Base-by-base conservation (phyloP, 2,113 vertebrate species). In the Marmota monax region DNA sequence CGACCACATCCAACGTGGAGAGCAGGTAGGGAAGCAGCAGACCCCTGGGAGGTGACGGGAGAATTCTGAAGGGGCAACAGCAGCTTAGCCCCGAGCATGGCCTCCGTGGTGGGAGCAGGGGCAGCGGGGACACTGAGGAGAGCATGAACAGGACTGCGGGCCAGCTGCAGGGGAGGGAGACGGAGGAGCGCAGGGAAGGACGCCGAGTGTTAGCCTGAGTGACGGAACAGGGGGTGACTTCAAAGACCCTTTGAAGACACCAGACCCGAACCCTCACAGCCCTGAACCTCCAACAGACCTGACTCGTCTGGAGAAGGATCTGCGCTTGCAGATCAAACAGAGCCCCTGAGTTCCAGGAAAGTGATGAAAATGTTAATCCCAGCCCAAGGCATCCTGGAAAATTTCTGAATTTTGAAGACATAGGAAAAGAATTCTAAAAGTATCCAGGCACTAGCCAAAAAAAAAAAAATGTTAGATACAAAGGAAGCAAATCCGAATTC, bases 21-120 rank as follows among this genome's bases (percentile, higher is more conserved):
- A 27, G 20, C 14, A 29, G 7, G 42, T 11, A 5, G 20, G n/a
- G 27, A 89, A 69, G 51, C 3, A n/a, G 45, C 29, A 78, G 23
- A 39, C 18, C 72, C 53, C 1, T 1, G 5, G 0, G 18, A 13
- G 2, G 25, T 8, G 5, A 58, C 3, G 2, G 7, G 34, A 6
- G 27, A n/a, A 7, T 63, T 23, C n/a, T 2, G 12, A 12, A 56
- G 7, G 34, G 29, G 4, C 7, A 1, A 51, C 2, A 34, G 20
- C 10, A 37, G 42, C 37, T 84, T 20, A 39, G 48, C n/a, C 11
- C 17, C 6, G 17, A 9, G 20, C 13, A 17, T 1, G 4, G n/a
- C 10, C 17, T 32, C 1, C 11, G 25, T 32, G 27, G 17, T 22
- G 25, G 16, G 17, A 63, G n/a, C 0, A 7, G 32, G 22, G 13